Evolutionary conservation across 2,113 vertebrate species (phyloP).

Genomic region (Mesoclemmys tuberculata): DNA sequence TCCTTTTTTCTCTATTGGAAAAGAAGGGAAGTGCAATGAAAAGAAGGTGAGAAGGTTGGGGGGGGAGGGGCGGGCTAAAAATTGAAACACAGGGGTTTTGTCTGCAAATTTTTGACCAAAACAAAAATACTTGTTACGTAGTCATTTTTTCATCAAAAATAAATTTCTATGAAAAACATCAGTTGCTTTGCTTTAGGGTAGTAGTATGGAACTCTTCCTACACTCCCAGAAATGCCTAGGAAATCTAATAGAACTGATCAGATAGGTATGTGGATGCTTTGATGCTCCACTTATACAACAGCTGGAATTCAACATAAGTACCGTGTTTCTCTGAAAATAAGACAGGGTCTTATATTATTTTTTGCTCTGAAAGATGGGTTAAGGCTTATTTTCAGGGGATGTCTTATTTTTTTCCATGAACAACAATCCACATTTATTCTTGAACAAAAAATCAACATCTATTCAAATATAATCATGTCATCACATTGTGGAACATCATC

Average conservation of each 20-base stretch:
- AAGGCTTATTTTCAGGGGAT: no score
- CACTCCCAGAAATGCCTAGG: background rate
- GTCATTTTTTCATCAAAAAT: background rate
- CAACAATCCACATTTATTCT: no score
- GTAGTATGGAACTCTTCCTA: background rate
- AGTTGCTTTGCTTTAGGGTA: background rate
- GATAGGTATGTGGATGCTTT: background rate
- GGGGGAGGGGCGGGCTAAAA: background rate
- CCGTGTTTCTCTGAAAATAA: no score
- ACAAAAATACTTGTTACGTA: background rate
- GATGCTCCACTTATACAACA: slow-evolving; percentile 16
- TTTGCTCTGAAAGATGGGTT: no score
- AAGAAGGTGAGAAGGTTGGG: background rate
- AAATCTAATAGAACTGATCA: slow-evolving; percentile 25
- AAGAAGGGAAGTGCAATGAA: background rate
- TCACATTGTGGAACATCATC: no score
- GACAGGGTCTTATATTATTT: no score
- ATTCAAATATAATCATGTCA: no score
- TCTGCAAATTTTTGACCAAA: background rate
- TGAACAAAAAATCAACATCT: no score
- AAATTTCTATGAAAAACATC: background rate
- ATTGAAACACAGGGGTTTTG: background rate
- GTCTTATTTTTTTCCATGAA: no score
- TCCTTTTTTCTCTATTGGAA: background rate
- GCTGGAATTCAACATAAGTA: background rate